phyloP scores from a whole-genome alignment of 2,113 vertebrate species.

The human (Homo sapiens) region DNA sequence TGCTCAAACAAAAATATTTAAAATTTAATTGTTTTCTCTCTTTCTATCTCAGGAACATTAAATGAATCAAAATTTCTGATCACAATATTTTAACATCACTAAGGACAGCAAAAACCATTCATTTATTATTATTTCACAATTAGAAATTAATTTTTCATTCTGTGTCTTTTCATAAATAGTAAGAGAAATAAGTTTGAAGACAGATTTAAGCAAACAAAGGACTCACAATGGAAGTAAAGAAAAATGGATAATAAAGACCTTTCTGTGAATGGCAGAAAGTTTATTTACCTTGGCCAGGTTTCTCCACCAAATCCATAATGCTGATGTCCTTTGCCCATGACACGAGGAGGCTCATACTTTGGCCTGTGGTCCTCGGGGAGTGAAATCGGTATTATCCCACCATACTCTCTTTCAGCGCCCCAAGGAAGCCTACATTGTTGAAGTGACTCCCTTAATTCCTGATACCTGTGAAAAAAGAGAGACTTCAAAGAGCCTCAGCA shows the following conservation, averaged over 20 bases:
- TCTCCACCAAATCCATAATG: conserved; percentile 78
- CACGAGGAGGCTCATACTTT: conserved; percentile 54
- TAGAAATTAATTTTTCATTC: conserved; percentile 37
- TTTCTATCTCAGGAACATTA: background rate
- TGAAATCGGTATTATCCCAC: background rate
- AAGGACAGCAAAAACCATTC: background rate
- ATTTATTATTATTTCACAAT: conserved; percentile 30
- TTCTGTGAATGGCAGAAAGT: background rate
- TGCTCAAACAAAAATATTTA: conserved; percentile 30
- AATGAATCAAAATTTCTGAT: conserved; percentile 42
- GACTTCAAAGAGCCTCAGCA: background rate
- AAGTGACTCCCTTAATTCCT: conserved; percentile 65
- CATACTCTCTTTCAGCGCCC: conserved; percentile 68
- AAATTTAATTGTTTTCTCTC: background rate
- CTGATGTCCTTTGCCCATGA: conserved; percentile 78
- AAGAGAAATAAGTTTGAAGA: background rate
- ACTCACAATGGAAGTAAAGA: background rate
- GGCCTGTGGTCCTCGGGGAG: conserved; percentile 71
- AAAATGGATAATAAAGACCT: background rate
- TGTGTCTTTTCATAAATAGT: conserved; percentile 33
- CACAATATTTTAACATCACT: conserved; percentile 19
- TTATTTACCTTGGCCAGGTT: conserved; percentile 74
- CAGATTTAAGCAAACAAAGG: background rate
- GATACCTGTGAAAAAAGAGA: conserved; percentile 70
- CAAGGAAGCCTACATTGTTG: conserved; percentile 56